These are phyloP conservation scores for Paraescarpia echinospica DNA, from an alignment of 1,140 invertebrate genomes.

Conservation along the genomic window DNA sequence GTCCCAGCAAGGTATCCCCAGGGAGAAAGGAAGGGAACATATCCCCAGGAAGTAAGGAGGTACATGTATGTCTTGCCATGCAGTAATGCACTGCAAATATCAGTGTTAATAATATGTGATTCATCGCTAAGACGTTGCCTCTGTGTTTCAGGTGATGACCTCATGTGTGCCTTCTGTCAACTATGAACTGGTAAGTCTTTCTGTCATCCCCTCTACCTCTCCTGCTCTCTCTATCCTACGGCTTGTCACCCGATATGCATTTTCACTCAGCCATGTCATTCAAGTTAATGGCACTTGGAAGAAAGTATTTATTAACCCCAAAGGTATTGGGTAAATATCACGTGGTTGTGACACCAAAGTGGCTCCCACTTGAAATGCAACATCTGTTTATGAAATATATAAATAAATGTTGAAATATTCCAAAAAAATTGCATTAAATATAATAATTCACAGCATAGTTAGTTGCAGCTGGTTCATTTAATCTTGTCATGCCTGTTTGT, in stretches of 20 bases:
- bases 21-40: too few species aligned
- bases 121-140: neutral
- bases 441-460: too few species aligned
- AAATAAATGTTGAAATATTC: too few species aligned
- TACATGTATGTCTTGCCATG: neutral
- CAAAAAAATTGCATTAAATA: too few species aligned
- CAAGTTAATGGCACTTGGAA: neutral
- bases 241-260: neutral
- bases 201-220: neutral
- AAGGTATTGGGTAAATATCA: neutral
- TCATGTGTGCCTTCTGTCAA: conserved; percentile 15
- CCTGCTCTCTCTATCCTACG: neutral
- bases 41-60: neutral
- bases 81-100: too few species aligned
- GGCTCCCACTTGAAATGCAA: neutral
- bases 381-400: too few species aligned
- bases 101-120: neutral
- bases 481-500: too few species aligned
- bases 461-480: too few species aligned
- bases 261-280: neutral
- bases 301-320: neutral
- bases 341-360: neutral
- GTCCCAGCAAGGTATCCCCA: too few species aligned
- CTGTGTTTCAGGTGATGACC: conserved; percentile 14
- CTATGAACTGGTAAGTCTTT: conserved; percentile 16